Evolutionary conservation across 2,888 invertebrate species (phyloP), one percentile per base, ranked within the genome.

Genomic region (Andrena bucephala): DNA sequence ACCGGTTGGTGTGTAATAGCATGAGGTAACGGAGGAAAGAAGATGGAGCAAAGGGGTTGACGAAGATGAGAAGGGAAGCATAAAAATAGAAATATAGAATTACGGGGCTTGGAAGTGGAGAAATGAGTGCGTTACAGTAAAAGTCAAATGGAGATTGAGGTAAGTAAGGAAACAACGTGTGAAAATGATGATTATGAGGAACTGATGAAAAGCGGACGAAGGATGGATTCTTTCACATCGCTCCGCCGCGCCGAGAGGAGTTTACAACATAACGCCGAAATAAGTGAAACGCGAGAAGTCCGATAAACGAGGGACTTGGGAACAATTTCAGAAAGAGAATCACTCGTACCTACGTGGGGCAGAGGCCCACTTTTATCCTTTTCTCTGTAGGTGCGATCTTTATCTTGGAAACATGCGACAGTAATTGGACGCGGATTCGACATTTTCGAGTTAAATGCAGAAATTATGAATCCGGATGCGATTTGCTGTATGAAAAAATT

Each of bases 191-290:
- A 13, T 13, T 42, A 42, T 0, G 42, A 42, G 42, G 42, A 13
- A 4, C 3, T 13, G 13, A 13, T 13, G 42, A 42, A 42, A 42
- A 13, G 42, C 42, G 16, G 42, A 13, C 16, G 42, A 42, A 16
- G 42, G 48, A 33, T 52, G 33, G 42, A 50, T 57, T 36, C 67
- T 68, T 52, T 68, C 69, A 36, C 57, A 68, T 77, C 42, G 29
- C 59, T 8, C 8, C 33, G 33, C 8, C 33, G 33, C 33, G 33
- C 33, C 20, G 42, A 76, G n/a, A 52, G n/a, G n/a, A 0, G 6
- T 20, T 52, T 73, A 72, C 62, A 71, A 65, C 62, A 42, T 78
- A 78, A 85, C 59, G 29, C 59, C 69, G 57, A 78, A 79, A 66
- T 77, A 81, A 84, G 78, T 48, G 50, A 48, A 27, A 62, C n/a